phyloP scores from a whole-genome alignment of 2,797 vertebrate species.

The Gymnoscopelus microlampas region DNA sequence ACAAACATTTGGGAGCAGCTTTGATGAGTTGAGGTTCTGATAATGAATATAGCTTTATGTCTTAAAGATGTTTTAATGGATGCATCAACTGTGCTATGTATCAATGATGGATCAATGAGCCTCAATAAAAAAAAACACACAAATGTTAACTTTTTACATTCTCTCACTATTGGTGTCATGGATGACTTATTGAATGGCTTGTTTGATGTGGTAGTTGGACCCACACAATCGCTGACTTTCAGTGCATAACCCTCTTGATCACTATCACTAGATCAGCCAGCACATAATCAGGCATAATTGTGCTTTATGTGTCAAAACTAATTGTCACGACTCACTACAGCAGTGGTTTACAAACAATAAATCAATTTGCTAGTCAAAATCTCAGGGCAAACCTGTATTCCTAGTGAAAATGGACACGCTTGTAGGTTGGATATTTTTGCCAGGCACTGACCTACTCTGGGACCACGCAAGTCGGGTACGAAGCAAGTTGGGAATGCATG shows the following conservation, averaged over 20 bases:
- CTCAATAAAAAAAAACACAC: constrained; percentile 61
- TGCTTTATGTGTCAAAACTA: constrained; percentile 20
- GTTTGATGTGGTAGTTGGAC: constrained; percentile 45
- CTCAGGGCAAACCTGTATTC: too few relatives aligned
- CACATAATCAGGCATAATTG: constrained; percentile 23
- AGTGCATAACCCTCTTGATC: neutral
- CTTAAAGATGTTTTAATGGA: constrained; percentile 67
- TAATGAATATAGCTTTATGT: constrained; percentile 65
- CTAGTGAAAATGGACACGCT: too few relatives aligned
- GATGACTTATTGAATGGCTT: constrained; percentile 38
- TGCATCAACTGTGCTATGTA: constrained; percentile 64
- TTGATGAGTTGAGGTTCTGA: constrained; percentile 44
- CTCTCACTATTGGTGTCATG: constrained; percentile 45
- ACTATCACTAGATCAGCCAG: constrained; percentile 30
- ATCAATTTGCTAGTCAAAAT: too few relatives aligned
- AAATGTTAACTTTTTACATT: constrained; percentile 56
- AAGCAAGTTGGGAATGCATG: too few relatives aligned
- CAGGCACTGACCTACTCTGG: too few relatives aligned
- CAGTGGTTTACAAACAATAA: too few relatives aligned
- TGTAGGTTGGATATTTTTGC: too few relatives aligned
- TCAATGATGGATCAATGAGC: constrained; percentile 65
- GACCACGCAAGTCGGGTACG: too few relatives aligned
- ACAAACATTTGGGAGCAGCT: constrained; percentile 43
- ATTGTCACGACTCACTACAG: constrained; percentile 1
- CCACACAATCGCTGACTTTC: constrained; percentile 21